phyloP scores from a whole-genome alignment of 2,888 invertebrate genomes.

The Adelognathus sp. region DNA sequence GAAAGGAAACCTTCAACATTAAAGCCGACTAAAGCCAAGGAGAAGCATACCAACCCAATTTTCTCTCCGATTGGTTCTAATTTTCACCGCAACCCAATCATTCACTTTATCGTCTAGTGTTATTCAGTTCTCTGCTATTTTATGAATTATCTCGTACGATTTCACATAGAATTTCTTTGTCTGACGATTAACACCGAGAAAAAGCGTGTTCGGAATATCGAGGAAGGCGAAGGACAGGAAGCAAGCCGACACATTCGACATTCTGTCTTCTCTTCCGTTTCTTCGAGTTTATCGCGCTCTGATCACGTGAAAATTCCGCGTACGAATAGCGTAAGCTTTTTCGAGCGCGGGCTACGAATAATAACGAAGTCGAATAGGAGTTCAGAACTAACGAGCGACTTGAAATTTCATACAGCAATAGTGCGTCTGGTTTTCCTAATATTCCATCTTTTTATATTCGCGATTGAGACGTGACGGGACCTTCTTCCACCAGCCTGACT shows the following conservation, averaged over 20 bases:
- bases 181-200: background rate
- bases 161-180: background rate
- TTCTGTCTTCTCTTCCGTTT: conserved; percentile 1
- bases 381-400: conserved; percentile 51
- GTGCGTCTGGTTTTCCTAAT: conserved; percentile 8
- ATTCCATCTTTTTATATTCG: conserved; percentile 22
- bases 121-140: background rate
- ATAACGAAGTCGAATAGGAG: conserved; percentile 31
- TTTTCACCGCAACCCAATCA: no score
- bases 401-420: conserved; percentile 45
- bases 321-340: background rate
- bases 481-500: background rate
- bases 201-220: conserved; percentile 8
- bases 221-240: background rate
- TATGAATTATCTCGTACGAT: background rate
- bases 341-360: conserved; percentile 34
- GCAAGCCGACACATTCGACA: conserved; percentile 7
- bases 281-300: conserved; percentile 15
- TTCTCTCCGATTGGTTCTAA: background rate
- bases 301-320: conserved; percentile 18
- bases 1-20: no score
- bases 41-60: background rate
- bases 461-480: conserved; percentile 14
- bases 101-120: background rate
- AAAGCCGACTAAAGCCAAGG: background rate